A percentile compares a stretch with the other conserved stretches of the same genome.
Evolutionary conservation across 1,140 invertebrate species (phyloP).

Genomic region (Aradophagus sp.): DNA sequence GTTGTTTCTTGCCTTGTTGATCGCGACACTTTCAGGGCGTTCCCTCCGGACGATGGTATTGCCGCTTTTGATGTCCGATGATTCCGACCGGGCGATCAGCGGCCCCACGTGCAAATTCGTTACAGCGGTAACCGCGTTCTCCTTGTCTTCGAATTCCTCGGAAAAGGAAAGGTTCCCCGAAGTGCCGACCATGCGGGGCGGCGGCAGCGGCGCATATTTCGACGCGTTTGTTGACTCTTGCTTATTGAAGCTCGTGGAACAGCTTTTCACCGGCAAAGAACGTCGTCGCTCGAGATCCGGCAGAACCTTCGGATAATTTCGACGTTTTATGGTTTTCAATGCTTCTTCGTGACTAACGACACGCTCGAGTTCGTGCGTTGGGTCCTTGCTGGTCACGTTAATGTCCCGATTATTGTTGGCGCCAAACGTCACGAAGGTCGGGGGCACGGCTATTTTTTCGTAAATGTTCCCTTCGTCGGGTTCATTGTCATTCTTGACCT

Average conservation of each 20-base stretch:
- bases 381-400: conserved; percentile 81
- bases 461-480: conserved; percentile 63
- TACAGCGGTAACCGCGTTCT: conserved; percentile 41
- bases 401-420: conserved; percentile 72
- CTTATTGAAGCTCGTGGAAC: conserved; percentile 21
- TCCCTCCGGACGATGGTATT: conserved; percentile 56
- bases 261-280: conserved; percentile 67
- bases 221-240: conserved; percentile 7
- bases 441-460: conserved; percentile 44
- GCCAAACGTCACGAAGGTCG: conserved; percentile 71
- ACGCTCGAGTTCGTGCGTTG: conserved; percentile 56
- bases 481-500: conserved; percentile 32
- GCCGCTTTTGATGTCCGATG: conserved; percentile 33
- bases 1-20: conserved; percentile 3
- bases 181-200: conserved; percentile 63
- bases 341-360: conserved; percentile 80
- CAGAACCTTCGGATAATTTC: conserved; percentile 88
- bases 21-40: background rate
- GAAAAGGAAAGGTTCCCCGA: conserved; percentile 57
- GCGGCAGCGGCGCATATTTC: conserved; percentile 63
- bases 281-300: conserved; percentile 78
- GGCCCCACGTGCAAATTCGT: conserved; percentile 70
- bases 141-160: conserved; percentile 34
- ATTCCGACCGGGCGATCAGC: conserved; percentile 61
- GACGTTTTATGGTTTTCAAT: conserved; percentile 81